Conservation (phyloP, 2,113 vertebrate genomes). For the Pelvicachromis taeniatus region DNA sequence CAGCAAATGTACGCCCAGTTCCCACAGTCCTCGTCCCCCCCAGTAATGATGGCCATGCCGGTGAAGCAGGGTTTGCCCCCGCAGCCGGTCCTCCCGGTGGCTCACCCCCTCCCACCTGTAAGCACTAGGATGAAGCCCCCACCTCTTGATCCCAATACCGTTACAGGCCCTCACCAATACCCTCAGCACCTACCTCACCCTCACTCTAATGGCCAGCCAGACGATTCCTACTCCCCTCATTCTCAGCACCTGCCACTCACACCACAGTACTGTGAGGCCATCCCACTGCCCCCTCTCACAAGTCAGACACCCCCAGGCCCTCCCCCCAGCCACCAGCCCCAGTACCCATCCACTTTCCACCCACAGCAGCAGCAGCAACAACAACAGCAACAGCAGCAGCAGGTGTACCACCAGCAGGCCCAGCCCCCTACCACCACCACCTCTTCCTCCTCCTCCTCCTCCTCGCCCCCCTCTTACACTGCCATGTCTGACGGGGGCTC, state of each 20-base stretch:
- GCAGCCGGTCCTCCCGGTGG: conserved; percentile 70
- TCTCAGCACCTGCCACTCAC: conserved; percentile 55
- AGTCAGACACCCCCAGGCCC: conserved; percentile 61
- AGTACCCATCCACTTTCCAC: conserved; percentile 68
- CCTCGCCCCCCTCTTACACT: conserved; percentile 81
- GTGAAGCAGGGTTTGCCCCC: conserved; percentile 65
- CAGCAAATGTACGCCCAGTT: conserved; percentile 70
- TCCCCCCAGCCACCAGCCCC: conserved; percentile 57
- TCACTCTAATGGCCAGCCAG: conserved; percentile 68
- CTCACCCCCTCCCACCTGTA: conserved; percentile 73
- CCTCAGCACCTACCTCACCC: conserved; percentile 60
- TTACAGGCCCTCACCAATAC: conserved; percentile 42
- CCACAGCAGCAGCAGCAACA: conserved; percentile 67
- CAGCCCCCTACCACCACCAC: conserved; percentile 74
- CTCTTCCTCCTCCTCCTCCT: conserved; percentile 60
- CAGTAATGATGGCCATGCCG: conserved; percentile 65
- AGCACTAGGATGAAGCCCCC: conserved; percentile 70
- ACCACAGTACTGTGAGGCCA: conserved; percentile 71
- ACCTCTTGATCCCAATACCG: conserved; percentile 53
- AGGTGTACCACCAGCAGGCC: conserved; percentile 73
- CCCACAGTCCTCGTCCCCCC: conserved; percentile 67
- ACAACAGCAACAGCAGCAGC: conserved; percentile 53
- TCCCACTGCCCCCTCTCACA: conserved; percentile 60
- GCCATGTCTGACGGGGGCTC: conserved; percentile 82
- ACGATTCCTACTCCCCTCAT: conserved; percentile 64